Base-by-base conservation (phyloP, 2,888 invertebrate species). In the Pantelozetes paolii region DNA sequence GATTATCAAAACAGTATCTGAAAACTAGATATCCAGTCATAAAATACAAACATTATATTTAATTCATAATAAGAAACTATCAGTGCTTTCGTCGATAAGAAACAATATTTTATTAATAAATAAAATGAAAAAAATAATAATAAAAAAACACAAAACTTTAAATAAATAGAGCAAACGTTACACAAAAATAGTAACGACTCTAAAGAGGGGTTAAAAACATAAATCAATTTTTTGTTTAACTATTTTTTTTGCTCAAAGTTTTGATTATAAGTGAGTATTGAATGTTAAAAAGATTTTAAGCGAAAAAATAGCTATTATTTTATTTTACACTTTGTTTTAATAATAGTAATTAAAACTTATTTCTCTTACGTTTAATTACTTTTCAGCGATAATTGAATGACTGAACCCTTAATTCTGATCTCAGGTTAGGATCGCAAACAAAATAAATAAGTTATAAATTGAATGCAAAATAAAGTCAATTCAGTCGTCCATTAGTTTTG, bases 301-400 rank as follows among this genome's bases (percentile, higher is more conserved):
- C n/a, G n/a, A n/a, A n/a, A n/a, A n/a, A n/a, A n/a, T 36, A 8
- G 36, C n/a, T 50, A 45, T 11, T 18, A 45, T 8, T 54, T 23
- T 54, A 54, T 13, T 54, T 9, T 54, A 23, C n/a, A 23, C 50
- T 23, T 6, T 2, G 54, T 45, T 26, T 54, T 54, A 54, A 54
- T 54, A 54, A 23, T 26, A 54, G 54, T 54, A 54, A 54, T 54
- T 54, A 54, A 54, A 50, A 15, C 26, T 50, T 20, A 2, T 45
- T 45, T n/a, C 15, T n/a, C 15, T 15, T 45, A 20, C 18, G 6
- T 54, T 9, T 54, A 13, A 50, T 54, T 54, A 26, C 18, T 50
- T 54, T 54, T 54, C 54, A 26, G 9, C 54, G 20, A 50, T 50
- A 50, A 50, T 20, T 50, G 45, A 45, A 45, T 45, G 45, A n/a